Evolutionary conservation across 2,797 vertebrate genomes (phyloP), one percentile per base, ranked within the genome.

Genomic region (Acestrorhynchus altus): DNA sequence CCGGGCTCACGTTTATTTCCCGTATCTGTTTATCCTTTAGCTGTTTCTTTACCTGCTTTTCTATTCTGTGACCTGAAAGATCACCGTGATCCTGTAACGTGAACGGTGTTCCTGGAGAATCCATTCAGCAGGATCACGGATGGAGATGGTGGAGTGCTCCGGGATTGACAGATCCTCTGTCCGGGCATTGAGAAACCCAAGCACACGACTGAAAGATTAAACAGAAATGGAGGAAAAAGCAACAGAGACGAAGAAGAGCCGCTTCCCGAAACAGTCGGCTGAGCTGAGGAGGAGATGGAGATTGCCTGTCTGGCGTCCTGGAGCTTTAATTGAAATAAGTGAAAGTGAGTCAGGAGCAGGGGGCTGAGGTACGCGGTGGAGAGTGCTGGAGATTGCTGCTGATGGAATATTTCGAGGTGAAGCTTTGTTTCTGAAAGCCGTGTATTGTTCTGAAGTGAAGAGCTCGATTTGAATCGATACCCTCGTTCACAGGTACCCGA

Each of bases 341-440:
- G 4, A 57, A 68, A 61, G 11, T 4, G 63, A 67, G 39, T 13
- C 42, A 39, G 42, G 16, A 47, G 49, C 35, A 24, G 47, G 0
- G 11, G 16, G 60, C 67, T 31, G 15, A 56, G 35, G 42, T 12
- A 24, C 9, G 11, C 6, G 15, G 59, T 18, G 28, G 51, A 52
- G 52, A 52, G 49, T 20, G 49, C 49, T 52, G 15, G 26, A 15
- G 20, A 51, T 59, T 9, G 16, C 10, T 18, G 49, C 24, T 22
- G 51, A 56, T 71, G 2, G 49, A 60, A 74, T 35, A 52, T 57
- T 18, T 16, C 28, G n/a, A 4, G 26, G 57, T 0, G 2, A 18
- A 61, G 71, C 24, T 22, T 31, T 40, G 12, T 52, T 8, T 28
- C 72, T 64, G 22, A 74, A 74, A 64, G 72, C 42, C 31, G 42